Evolutionary conservation across 2,888 invertebrate species (phyloP).

Genomic region (Pinctada fucata): DNA sequence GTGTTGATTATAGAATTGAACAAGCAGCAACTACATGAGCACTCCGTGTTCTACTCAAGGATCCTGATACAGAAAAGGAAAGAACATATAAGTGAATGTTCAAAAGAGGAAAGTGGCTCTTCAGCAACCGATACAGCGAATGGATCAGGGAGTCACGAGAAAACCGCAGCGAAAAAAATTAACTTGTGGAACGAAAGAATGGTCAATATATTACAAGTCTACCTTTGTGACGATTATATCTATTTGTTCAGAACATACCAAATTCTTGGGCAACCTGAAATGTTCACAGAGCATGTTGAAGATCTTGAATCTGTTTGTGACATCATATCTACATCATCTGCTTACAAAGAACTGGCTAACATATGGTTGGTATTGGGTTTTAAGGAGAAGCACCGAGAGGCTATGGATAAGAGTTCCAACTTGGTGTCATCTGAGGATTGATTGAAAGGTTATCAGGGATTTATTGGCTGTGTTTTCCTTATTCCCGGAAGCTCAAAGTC

Average conservation of each 20-base stretch:
- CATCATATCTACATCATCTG: background rate
- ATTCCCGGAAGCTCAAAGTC: too few species aligned
- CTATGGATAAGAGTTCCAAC: background rate
- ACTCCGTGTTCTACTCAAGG: background rate
- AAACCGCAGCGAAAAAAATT: background rate
- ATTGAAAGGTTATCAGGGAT: too few species aligned
- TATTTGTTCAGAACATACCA: conserved; percentile 1
- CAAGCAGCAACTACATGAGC: background rate
- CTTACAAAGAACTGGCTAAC: conserved; percentile 82
- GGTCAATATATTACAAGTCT: background rate
- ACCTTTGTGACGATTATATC: background rate
- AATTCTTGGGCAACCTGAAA: conserved; percentile 2
- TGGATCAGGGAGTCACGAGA: background rate
- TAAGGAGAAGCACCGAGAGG: conserved; percentile 13
- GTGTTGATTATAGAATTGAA: background rate
- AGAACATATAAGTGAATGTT: background rate
- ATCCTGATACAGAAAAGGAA: background rate
- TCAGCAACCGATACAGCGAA: background rate
- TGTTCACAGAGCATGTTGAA: conserved; percentile 30
- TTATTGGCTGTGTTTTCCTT: too few species aligned
- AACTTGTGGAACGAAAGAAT: background rate
- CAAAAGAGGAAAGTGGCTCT: background rate
- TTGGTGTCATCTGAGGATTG: too few species aligned
- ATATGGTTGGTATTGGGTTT: conserved; percentile 33
- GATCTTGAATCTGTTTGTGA: conserved; percentile 27